These are phyloP conservation scores for Aphidius gifuensis DNA, from an alignment of 1,140 invertebrate species.

Conservation along the genomic window DNA sequence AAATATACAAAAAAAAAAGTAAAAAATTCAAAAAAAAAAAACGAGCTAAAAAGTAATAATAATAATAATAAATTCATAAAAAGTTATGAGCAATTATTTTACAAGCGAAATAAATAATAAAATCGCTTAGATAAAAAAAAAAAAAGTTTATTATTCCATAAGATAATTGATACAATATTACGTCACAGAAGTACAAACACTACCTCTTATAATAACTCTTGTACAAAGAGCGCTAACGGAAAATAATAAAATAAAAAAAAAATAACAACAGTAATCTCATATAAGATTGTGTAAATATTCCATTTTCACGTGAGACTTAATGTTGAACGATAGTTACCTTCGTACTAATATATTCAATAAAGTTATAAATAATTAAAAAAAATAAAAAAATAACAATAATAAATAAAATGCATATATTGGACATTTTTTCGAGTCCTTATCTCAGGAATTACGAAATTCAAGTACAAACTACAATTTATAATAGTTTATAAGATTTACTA, in stretches of 20 bases:
- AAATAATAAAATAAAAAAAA: constrained; percentile 24
- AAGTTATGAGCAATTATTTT: constrained; percentile 27
- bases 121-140: constrained; percentile 15
- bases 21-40: too few relatives aligned
- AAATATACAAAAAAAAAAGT: background rate
- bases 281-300: constrained; percentile 16
- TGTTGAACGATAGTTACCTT: constrained; percentile 14
- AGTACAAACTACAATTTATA: constrained; percentile 55
- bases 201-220: constrained; percentile 49
- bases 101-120: constrained; percentile 2
- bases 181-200: constrained; percentile 49
- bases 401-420: constrained; percentile 18
- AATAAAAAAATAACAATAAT: constrained; percentile 21
- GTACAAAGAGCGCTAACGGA: constrained; percentile 49
- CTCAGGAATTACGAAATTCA: constrained; percentile 51
- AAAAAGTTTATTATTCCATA: constrained; percentile 38
- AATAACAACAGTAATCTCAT: constrained; percentile 17
- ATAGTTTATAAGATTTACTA: constrained; percentile 47
- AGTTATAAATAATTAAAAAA: constrained; percentile 8
- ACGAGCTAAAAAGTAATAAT: background rate
- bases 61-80: constrained; percentile 4
- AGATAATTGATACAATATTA: constrained; percentile 25
- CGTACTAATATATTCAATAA: constrained; percentile 14
- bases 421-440: constrained; percentile 35
- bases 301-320: constrained; percentile 1